Evolutionary conservation across 2,113 vertebrate species (phyloP), one percentile per base, ranked within the genome.

Genomic region (Indri indri): DNA sequence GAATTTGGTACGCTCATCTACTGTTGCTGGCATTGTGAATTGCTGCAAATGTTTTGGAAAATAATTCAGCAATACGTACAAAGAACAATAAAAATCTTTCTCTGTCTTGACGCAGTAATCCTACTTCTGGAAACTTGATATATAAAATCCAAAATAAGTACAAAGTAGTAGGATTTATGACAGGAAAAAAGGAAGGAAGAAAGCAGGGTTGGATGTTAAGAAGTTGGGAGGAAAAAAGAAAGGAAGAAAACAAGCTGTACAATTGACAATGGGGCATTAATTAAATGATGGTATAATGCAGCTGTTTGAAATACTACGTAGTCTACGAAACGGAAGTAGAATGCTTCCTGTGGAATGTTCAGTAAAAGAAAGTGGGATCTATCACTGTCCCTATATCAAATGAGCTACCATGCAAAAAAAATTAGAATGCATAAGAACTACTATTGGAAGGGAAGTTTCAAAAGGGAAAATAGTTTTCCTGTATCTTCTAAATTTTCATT

Each of bases 81-180:
- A 63, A 88, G 40, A 88, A 80, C 16, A 71, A 90, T 59, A 45
- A 84, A 70, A 80, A 37, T 17, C 4, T 54, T 77, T 14, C n/a
- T 88, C 82, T 94, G 50, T 20, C 20, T 90, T 57, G 63, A 74
- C n/a, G 61, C 11, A 22, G 42, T 74, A 77, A 79, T 87, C 23
- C 16, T 9, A 92, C 16, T 95, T 96, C 34, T n/a, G 22, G 34
- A 77, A 81, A 92, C 10, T 27, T 22, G 40, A 13, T 52, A 8
- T 79, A 59, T 92, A 93, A 85, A 87, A 73, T 45, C 18, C 27
- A 79, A 86, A 89, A 80, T 76, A 68, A 93, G 76, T n/a, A 89
- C 52, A 52, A 96, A 95, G 22, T 5, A n/a, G 8, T 25, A 74
- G 18, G 18, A 88, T 18, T 95, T 85, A 30, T 13, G 40, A 81